phyloP scores from a whole-genome alignment of 2,113 vertebrate genomes.

The Cebidichthys violaceus region DNA sequence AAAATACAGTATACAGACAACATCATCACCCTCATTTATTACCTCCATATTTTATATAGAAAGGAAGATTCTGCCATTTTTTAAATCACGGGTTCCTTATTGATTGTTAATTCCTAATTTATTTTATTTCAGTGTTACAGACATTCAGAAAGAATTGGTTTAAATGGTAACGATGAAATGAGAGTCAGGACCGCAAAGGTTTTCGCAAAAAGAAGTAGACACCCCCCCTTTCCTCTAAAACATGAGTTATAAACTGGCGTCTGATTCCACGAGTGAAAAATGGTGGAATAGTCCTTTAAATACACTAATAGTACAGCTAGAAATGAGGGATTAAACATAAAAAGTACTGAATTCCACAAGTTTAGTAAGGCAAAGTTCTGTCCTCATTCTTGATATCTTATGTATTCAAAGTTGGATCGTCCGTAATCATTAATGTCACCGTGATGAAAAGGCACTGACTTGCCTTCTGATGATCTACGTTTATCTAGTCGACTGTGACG shows the following conservation, averaged over 20 bases:
- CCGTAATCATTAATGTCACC: slow-evolving; percentile 37
- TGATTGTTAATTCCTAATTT: slow-evolving; percentile 51
- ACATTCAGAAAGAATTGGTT: slow-evolving; percentile 63
- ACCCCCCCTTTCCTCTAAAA: slow-evolving; percentile 3
- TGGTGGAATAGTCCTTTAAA: slow-evolving; percentile 32
- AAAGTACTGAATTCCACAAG: slow-evolving; percentile 74
- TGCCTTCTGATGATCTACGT: slow-evolving; percentile 66
- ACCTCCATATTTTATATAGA: slow-evolving; percentile 48
- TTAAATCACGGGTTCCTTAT: slow-evolving; percentile 38
- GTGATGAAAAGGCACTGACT: slow-evolving; percentile 68
- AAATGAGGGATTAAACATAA: slow-evolving; percentile 48
- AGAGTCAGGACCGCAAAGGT: slow-evolving; percentile 39
- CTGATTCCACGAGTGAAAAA: slow-evolving; percentile 39
- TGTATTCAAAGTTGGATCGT: slow-evolving; percentile 37
- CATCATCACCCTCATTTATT: slow-evolving; percentile 71
- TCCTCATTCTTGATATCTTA: slow-evolving; percentile 56
- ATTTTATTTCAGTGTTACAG: slow-evolving; percentile 63
- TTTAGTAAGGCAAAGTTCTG: slow-evolving; percentile 81
- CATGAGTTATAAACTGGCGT: slow-evolving; percentile 11
- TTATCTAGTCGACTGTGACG: slow-evolving; percentile 19
- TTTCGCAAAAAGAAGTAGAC: slow-evolving; percentile 34
- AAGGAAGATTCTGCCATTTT: slow-evolving; percentile 51
- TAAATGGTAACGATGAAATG: slow-evolving; percentile 52
- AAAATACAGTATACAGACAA: slow-evolving; percentile 77
- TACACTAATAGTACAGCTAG: slow-evolving; percentile 50